Evolutionary conservation across 2,113 vertebrate species (phyloP).

Genomic region (Sturnira hondurensis): DNA sequence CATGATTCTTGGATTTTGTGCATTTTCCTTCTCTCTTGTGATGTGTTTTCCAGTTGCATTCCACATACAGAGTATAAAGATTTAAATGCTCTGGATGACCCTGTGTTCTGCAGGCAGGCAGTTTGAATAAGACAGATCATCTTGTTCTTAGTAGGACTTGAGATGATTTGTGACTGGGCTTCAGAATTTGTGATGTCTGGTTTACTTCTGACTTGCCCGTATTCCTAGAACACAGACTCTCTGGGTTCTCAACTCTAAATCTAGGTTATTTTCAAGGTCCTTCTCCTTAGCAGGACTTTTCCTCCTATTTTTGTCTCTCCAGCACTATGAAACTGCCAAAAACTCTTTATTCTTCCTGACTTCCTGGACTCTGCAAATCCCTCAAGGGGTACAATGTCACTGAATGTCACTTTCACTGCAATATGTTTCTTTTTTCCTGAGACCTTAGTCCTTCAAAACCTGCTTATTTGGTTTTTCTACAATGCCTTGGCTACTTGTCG

Average conservation of each 20-base stretch:
- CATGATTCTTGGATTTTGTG: background rate
- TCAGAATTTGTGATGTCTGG: background rate
- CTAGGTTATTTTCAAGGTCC: background rate
- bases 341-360: background rate
- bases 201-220: background rate
- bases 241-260: background rate
- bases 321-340: background rate
- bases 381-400: background rate
- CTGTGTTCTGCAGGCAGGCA: background rate
- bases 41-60: background rate
- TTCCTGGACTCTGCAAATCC: background rate
- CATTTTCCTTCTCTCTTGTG: background rate
- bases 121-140: background rate
- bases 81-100: background rate
- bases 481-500: background rate
- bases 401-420: background rate
- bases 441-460: background rate
- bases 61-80: background rate
- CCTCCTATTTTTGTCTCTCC: background rate
- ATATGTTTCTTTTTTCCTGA: background rate
- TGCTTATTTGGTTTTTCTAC: background rate
- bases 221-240: background rate
- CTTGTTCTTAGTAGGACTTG: background rate
- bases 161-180: background rate
- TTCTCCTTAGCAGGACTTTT: background rate